Evolutionary conservation across 2,888 invertebrate genomes (phyloP).

Genomic region (Pheosia gnoma): DNA sequence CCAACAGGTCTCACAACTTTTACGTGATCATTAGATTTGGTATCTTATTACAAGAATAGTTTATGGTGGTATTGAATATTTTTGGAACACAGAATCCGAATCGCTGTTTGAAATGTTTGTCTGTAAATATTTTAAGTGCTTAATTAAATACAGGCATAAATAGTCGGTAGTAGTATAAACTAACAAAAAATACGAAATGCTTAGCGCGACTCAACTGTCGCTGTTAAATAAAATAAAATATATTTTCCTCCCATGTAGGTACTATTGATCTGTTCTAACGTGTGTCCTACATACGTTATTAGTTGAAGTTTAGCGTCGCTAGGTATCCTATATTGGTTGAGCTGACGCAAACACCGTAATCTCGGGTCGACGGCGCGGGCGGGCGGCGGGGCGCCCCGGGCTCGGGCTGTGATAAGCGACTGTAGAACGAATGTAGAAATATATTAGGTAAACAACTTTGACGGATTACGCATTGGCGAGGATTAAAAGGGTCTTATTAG

Average conservation of each 20-base stretch:
- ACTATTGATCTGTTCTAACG: not conserved
- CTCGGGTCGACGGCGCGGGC: conserved; percentile 47
- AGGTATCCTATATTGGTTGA: conserved; percentile 35
- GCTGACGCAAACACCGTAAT: conserved; percentile 39
- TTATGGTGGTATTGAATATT: too few relatives aligned
- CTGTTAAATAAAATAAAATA: not conserved
- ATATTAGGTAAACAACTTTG: conserved; percentile 11
- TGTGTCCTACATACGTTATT: not conserved
- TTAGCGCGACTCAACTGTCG: too few relatives aligned
- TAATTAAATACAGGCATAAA: too few relatives aligned
- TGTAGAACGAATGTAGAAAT: conserved; percentile 22
- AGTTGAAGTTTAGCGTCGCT: conserved; percentile 10
- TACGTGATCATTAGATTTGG: too few relatives aligned
- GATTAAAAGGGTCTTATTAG: too few relatives aligned
- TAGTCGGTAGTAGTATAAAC: too few relatives aligned
- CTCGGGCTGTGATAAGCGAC: conserved; percentile 30
- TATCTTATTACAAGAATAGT: too few relatives aligned
- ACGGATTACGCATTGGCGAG: not conserved
- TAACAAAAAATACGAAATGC: too few relatives aligned
- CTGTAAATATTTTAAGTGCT: too few relatives aligned
- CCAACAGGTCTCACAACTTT: too few relatives aligned
- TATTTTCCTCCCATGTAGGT: not conserved
- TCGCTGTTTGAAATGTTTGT: too few relatives aligned
- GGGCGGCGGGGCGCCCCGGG: conserved; percentile 46
- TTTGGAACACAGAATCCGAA: too few relatives aligned